These are phyloP conservation scores for Cephus pulcher DNA, from an alignment of 2,888 invertebrate species.

Conservation along the genomic window DNA sequence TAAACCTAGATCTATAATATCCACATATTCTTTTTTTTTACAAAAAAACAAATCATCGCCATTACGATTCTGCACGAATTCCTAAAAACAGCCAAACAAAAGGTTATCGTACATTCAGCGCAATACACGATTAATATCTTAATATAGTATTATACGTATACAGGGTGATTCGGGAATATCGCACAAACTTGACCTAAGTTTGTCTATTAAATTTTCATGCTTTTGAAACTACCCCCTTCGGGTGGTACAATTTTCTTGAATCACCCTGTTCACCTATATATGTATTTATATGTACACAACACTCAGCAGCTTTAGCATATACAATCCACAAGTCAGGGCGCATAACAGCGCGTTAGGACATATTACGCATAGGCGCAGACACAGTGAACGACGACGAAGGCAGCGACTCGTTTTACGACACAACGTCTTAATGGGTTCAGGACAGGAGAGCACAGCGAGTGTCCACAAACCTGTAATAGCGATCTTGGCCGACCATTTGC, in stretches of 20 bases:
- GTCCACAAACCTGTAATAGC: slow-evolving; percentile 97
- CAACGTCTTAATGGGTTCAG: slow-evolving; percentile 14
- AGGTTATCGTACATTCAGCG: not conserved
- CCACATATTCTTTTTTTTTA: not conserved
- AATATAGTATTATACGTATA: slow-evolving; percentile 15
- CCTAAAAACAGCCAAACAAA: not conserved
- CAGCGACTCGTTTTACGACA: slow-evolving; percentile 13
- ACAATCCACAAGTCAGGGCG: not conserved
- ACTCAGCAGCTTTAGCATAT: slow-evolving; percentile 15
- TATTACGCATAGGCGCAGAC: not conserved
- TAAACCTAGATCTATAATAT: not conserved
- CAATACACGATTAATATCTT: slow-evolving; percentile 5
- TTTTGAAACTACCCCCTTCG: not conserved
- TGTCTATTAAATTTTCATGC: not conserved
- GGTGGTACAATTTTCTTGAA: not conserved
- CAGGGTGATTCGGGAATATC: not conserved
- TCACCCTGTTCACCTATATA: not conserved
- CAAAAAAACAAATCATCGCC: not conserved
- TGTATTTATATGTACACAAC: slow-evolving; percentile 25
- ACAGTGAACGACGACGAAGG: slow-evolving; percentile 11
- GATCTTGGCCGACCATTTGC: slow-evolving; percentile 99
- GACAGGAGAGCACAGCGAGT: slow-evolving; percentile 40
- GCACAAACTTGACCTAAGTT: not conserved
- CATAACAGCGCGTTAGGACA: not conserved
- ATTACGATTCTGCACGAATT: not conserved